Conservation (phyloP, 2,113 vertebrate genomes). For the Poecile atricapillus region DNA sequence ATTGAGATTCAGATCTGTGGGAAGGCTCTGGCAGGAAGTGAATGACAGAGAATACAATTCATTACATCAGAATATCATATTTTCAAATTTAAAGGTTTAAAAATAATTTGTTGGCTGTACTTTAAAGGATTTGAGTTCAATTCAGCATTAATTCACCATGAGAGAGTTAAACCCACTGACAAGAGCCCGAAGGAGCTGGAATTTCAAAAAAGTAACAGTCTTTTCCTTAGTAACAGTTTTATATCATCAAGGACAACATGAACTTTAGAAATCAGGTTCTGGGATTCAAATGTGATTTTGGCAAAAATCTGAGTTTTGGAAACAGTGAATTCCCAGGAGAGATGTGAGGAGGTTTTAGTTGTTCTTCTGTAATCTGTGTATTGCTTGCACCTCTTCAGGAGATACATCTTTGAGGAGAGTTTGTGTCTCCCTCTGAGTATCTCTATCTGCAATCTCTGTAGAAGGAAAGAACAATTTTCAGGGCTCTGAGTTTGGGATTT, state of each 20-base stretch:
- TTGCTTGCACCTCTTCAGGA: not conserved
- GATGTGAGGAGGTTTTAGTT: not conserved
- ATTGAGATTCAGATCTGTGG: not conserved
- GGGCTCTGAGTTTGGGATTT: not conserved
- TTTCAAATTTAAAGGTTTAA: not conserved
- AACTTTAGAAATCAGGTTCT: not conserved
- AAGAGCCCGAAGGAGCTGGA: not conserved
- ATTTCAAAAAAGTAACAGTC: not conserved
- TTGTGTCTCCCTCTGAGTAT: not conserved
- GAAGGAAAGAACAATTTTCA: not conserved
- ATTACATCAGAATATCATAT: accelerated
- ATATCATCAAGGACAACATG: not conserved
- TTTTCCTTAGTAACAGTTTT: not conserved
- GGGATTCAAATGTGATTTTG: not conserved
- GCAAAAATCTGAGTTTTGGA: not conserved
- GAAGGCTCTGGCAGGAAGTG: not conserved
- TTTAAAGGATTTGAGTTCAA: not conserved
- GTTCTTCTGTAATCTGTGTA: not conserved
- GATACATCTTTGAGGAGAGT: not conserved
- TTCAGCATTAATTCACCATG: not conserved
- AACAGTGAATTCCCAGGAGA: not conserved
- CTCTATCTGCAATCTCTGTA: not conserved
- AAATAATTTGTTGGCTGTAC: not conserved
- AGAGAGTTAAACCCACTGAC: not conserved
- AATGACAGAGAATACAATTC: not conserved